These are phyloP conservation scores for Amphipyra tragopoginis DNA, from an alignment of 2,888 invertebrate species.

Conservation along the genomic window DNA sequence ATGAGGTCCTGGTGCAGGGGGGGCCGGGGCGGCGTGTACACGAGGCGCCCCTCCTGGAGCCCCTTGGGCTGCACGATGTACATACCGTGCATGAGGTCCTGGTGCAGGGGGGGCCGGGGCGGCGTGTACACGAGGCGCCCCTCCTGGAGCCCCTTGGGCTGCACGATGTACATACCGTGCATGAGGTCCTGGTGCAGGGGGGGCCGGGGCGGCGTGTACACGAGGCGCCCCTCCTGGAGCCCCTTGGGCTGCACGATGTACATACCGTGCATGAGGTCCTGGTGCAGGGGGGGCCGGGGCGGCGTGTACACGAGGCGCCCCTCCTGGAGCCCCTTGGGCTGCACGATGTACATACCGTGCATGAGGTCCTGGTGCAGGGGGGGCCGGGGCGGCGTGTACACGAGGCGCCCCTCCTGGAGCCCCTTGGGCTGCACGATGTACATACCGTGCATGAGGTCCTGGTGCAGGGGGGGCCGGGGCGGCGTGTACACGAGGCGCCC, in stretches of 20 bases:
- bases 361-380: slow-evolving; percentile 29
- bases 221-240: slow-evolving; percentile 95
- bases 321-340: slow-evolving; percentile 97
- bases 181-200: no score
- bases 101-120: slow-evolving; percentile 58
- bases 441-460: slow-evolving; percentile 74
- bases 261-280: no score
- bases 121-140: slow-evolving; percentile 92
- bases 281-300: slow-evolving; percentile 58
- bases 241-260: slow-evolving; percentile 97
- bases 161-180: slow-evolving; percentile 96
- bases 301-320: slow-evolving; percentile 92
- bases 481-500: slow-evolving; percentile 92
- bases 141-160: slow-evolving; percentile 97
- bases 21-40: slow-evolving; percentile 86
- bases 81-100: no score
- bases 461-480: slow-evolving; percentile 57
- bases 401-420: slow-evolving; percentile 95
- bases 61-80: slow-evolving; percentile 97
- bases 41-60: slow-evolving; percentile 95
- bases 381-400: slow-evolving; percentile 86
- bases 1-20: no score
- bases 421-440: slow-evolving; percentile 97
- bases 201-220: slow-evolving; percentile 86
- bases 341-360: slow-evolving; percentile 93